phyloP scores from a whole-genome alignment of 2,888 invertebrate species.

The Ochropacha duplaris region DNA sequence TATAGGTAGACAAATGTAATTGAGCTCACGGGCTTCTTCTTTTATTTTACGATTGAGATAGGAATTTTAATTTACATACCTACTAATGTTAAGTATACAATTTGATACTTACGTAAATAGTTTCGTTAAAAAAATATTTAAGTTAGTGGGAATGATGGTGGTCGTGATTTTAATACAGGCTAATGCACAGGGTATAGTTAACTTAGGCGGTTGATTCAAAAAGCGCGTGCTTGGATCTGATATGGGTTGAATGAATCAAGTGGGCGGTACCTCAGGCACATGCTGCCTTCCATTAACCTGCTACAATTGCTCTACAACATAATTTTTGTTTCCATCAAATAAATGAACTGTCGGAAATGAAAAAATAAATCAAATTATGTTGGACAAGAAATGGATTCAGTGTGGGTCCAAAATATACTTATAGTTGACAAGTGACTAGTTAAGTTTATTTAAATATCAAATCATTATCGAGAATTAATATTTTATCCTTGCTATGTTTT shows the following conservation, averaged over 20 bases:
- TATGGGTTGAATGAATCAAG: constrained; percentile 48
- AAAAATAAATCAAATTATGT: constrained; percentile 58
- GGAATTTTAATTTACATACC: background rate
- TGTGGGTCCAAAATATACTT: constrained; percentile 32
- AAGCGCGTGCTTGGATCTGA: constrained; percentile 66
- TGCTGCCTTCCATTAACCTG: constrained; percentile 45
- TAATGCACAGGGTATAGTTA: constrained; percentile 26
- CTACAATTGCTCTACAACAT: constrained; percentile 57
- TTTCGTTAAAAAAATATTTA: constrained; percentile 20
- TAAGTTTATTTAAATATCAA: background rate
- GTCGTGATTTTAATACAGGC: constrained; percentile 41
- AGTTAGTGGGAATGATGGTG: constrained; percentile 29
- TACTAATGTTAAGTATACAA: background rate
- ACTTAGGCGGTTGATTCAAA: constrained; percentile 52
- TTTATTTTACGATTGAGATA: too few relatives aligned
- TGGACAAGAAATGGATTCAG: constrained; percentile 20
- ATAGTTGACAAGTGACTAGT: constrained; percentile 18
- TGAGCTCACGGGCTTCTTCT: too few relatives aligned
- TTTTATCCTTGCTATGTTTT: too few relatives aligned
- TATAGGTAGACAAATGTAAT: too few relatives aligned
- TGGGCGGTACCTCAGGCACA: constrained; percentile 36
- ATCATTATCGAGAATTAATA: too few relatives aligned
- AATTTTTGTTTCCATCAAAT: constrained; percentile 59
- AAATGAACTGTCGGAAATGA: constrained; percentile 62
- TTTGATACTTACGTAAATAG: background rate